Percentiles rank a stretch among this genome's conserved stretches.
These are phyloP conservation scores for Cuniculus paca DNA, from an alignment of 2,797 vertebrate species.

Conservation along the genomic window DNA sequence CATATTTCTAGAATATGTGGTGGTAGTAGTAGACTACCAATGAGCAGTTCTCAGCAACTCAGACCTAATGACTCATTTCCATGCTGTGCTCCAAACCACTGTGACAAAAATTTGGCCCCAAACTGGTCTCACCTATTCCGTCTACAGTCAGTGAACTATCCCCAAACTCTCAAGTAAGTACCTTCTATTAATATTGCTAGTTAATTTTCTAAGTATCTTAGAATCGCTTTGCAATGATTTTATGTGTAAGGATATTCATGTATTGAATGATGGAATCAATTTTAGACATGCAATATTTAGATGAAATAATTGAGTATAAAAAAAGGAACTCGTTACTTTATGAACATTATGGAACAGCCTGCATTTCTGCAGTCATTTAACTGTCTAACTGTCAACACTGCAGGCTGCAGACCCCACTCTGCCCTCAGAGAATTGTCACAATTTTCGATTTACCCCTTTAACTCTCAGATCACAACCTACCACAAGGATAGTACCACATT, in stretches of 20 bases:
- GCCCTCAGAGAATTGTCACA: background rate
- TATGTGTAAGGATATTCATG: constrained; percentile 10
- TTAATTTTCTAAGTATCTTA: background rate
- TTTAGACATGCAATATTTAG: background rate
- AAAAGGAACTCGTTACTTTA: background rate
- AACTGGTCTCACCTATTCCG: background rate
- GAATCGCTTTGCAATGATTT: background rate
- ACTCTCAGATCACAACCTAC: background rate
- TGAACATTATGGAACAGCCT: background rate
- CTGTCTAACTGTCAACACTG: background rate
- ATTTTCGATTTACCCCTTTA: background rate
- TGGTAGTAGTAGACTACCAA: background rate
- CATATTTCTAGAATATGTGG: background rate
- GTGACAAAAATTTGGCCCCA: background rate
- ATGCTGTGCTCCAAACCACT: background rate
- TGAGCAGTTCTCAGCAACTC: background rate
- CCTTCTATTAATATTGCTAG: background rate
- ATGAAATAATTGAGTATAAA: background rate
- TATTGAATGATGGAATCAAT: background rate
- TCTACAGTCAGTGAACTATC: background rate
- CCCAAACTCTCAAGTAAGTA: background rate
- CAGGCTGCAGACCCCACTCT: background rate
- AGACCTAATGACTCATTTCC: background rate
- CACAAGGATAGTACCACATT: background rate
- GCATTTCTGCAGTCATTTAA: background rate